These are phyloP conservation scores for Oryzias celebensis DNA, from an alignment of 2,113 vertebrate species.

Conservation along the genomic window DNA sequence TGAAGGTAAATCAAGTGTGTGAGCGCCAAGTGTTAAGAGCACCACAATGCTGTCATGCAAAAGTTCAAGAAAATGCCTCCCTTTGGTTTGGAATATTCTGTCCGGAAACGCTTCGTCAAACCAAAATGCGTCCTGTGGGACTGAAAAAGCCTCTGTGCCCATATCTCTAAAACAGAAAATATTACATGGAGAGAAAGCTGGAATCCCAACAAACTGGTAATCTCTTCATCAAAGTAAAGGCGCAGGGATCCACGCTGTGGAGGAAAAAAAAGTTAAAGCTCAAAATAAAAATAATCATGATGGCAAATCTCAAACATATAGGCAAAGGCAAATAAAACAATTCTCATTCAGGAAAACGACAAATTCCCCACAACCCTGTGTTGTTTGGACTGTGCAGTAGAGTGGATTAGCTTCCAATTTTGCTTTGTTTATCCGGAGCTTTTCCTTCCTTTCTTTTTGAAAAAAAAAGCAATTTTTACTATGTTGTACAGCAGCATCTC, in stretches of 20 bases:
- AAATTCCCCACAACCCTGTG: constrained; percentile 13
- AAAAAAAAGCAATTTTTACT: constrained; percentile 32
- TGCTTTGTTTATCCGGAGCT: constrained; percentile 19
- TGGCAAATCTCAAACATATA: constrained; percentile 48
- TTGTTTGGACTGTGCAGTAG: constrained; percentile 28
- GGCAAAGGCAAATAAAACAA: constrained; percentile 64
- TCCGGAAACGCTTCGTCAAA: constrained; percentile 10
- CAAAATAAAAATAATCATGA: constrained; percentile 45
- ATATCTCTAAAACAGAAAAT: constrained; percentile 30
- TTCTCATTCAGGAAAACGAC: constrained; percentile 26
- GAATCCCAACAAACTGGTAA: constrained; percentile 32
- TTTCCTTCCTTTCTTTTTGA: constrained; percentile 19
- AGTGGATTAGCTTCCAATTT: constrained; percentile 24
- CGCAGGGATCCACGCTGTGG: constrained; percentile 35
- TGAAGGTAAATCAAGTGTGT: constrained; percentile 57
- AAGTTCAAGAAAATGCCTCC: constrained; percentile 37
- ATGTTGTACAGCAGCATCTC: constrained; percentile 12
- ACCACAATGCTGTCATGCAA: constrained; percentile 69
- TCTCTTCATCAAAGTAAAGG: constrained; percentile 32
- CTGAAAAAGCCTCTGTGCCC: constrained; percentile 26
- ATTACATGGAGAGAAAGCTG: constrained; percentile 23
- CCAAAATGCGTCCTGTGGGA: constrained; percentile 35
- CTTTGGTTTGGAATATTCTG: constrained; percentile 41
- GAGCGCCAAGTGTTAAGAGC: constrained; percentile 40
- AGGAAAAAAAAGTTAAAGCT: constrained; percentile 54